These are phyloP conservation scores for Encarsia formosa DNA, from an alignment of 2,888 invertebrate species.

Conservation along the genomic window DNA sequence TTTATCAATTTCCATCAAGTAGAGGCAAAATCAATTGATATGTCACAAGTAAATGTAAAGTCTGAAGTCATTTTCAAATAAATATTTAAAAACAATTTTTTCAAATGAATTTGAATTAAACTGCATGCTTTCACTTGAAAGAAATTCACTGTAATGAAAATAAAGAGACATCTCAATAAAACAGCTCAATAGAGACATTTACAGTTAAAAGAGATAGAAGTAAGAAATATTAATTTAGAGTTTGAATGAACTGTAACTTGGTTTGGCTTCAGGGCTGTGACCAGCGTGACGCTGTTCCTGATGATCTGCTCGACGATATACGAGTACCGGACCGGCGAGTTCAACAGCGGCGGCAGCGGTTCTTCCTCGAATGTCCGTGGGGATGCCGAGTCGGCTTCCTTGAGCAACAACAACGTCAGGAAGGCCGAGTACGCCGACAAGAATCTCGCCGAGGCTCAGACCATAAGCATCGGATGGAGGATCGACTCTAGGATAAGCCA, in stretches of 20 bases:
- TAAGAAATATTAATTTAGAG: neutral
- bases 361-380: constrained; percentile 52
- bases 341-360: neutral
- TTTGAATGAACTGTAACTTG: neutral
- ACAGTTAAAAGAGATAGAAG: neutral
- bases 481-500: neutral
- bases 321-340: constrained; percentile 59
- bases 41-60: too few relatives aligned
- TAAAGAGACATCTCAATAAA: too few relatives aligned
- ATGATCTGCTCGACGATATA: constrained; percentile 63
- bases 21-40: too few relatives aligned
- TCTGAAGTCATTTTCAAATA: too few relatives aligned
- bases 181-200: neutral
- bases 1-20: too few relatives aligned
- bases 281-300: constrained; percentile 53
- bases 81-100: too few relatives aligned
- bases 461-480: neutral
- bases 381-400: constrained; percentile 50
- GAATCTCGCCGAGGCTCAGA: constrained; percentile 31
- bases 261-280: constrained; percentile 53
- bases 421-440: constrained; percentile 54
- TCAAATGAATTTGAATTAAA: too few relatives aligned
- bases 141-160: too few relatives aligned
- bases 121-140: too few relatives aligned
- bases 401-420: constrained; percentile 49